Percentiles rank a stretch among this genome's conserved stretches.
Conservation (phyloP, 2,888 invertebrate species). For the Panorpa germanica region DNA sequence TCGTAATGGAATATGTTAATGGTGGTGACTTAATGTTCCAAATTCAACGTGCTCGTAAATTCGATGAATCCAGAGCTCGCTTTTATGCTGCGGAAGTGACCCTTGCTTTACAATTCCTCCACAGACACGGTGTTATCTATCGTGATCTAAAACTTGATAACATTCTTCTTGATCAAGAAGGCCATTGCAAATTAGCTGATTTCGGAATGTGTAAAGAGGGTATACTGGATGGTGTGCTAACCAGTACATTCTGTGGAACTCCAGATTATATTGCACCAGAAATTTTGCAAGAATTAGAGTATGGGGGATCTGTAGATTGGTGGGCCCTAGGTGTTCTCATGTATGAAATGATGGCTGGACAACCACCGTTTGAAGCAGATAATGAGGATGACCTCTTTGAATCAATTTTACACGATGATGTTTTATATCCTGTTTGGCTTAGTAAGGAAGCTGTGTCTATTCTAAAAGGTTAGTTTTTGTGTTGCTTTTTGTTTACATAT, state of each 20-base stretch:
- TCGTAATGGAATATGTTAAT: slow-evolving; percentile 99
- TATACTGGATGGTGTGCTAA: slow-evolving; percentile 56
- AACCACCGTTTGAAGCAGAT: slow-evolving; percentile 98
- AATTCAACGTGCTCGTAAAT: slow-evolving; percentile 94
- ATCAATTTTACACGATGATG: slow-evolving; percentile 95
- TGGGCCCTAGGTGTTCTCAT: slow-evolving; percentile 96
- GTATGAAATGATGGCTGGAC: slow-evolving; percentile 99
- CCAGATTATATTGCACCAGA: slow-evolving; percentile 99
- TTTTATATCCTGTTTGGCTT: slow-evolving; percentile 94
- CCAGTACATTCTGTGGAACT: slow-evolving; percentile 97
- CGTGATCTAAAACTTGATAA: slow-evolving; percentile 98
- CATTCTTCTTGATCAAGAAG: slow-evolving; percentile 89
- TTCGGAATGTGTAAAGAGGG: slow-evolving; percentile 92
- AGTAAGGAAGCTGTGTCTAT: slow-evolving; percentile 80
- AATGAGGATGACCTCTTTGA: slow-evolving; percentile 99
- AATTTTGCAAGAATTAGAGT: slow-evolving; percentile 85
- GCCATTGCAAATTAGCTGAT: slow-evolving; percentile 85
- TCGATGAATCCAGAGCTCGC: slow-evolving; percentile 84
- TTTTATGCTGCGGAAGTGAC: slow-evolving; percentile 98
- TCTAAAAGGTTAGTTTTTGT: slow-evolving; percentile 40
- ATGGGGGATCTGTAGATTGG: slow-evolving; percentile 81
- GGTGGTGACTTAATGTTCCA: slow-evolving; percentile 99
- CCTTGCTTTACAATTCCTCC: slow-evolving; percentile 90
- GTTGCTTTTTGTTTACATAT: not conserved
- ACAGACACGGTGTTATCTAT: slow-evolving; percentile 93